These are phyloP conservation scores for Coregonus ussuriensis DNA, from an alignment of 2,797 vertebrate species.

Conservation along the genomic window DNA sequence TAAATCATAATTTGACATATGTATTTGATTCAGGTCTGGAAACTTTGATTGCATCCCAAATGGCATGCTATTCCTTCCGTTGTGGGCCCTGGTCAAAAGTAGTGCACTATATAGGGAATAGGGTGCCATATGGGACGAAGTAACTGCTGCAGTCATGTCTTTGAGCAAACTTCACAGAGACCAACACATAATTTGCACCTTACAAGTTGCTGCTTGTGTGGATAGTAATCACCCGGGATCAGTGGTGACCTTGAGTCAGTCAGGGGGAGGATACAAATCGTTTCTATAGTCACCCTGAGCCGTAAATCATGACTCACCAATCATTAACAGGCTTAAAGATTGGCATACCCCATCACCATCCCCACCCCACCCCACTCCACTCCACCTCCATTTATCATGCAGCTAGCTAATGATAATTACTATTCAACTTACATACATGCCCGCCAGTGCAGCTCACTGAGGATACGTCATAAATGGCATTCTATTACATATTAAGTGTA, in stretches of 20 bases:
- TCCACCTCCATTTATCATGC: conserved; percentile 52
- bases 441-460: not conserved
- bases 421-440: conserved; percentile 37
- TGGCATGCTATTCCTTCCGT: not conserved
- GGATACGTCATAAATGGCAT: not conserved
- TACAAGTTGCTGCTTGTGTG: conserved; percentile 62
- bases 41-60: not conserved
- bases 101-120: not conserved
- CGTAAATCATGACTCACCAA: conserved; percentile 72
- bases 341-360: conserved; percentile 35
- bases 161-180: conserved; percentile 37
- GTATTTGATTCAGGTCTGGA: not conserved
- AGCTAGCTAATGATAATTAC: conserved; percentile 44
- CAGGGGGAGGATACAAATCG: conserved; percentile 68
- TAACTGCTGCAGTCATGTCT: not conserved
- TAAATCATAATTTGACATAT: not conserved
- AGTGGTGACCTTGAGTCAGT: conserved; percentile 78
- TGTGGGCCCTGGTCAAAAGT: not conserved
- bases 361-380: not conserved
- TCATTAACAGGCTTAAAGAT: conserved; percentile 72
- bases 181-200: conserved; percentile 60
- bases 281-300: conserved; percentile 70
- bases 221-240: conserved; percentile 70
- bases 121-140: no score
- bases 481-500: not conserved